A percentile compares a stretch with the other conserved stretches of the same genome.
Evolutionary conservation across 2,888 invertebrate genomes (phyloP).

Genomic region (Acleris emargana): DNA sequence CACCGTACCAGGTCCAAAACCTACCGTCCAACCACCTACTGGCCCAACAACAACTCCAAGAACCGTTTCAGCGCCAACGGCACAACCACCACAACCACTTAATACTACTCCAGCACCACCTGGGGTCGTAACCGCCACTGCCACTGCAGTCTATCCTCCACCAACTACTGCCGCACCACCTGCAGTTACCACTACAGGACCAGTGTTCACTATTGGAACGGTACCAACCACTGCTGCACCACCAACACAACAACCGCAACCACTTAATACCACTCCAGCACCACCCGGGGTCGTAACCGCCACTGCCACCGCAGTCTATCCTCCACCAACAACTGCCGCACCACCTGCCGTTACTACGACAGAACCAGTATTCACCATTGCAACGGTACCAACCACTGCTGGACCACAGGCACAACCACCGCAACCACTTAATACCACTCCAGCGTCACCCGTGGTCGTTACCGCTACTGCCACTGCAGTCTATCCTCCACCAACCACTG

Average conservation of each 20-base stretch:
- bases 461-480: conserved; percentile 22
- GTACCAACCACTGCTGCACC: not conserved
- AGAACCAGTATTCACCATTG: not conserved
- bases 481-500: conserved; percentile 10
- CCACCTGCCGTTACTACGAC: not conserved
- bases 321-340: conserved; percentile 5
- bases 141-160: conserved; percentile 18
- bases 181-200: not conserved
- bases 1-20: conserved; percentile 18
- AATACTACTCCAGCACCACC: not conserved
- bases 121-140: conserved; percentile 15
- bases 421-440: not conserved
- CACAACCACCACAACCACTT: conserved; percentile 6
- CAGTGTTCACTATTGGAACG: not conserved
- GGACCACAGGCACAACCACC: conserved; percentile 16
- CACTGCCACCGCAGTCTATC: conserved; percentile 19
- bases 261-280: no score
- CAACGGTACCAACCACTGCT: not conserved
- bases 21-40: conserved; percentile 20
- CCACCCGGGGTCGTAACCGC: conserved; percentile 5
- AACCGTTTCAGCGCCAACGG: conserved; percentile 12
- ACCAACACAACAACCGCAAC: not conserved
- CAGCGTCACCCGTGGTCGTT: not conserved
- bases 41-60: conserved; percentile 13
- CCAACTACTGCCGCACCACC: conserved; percentile 1